Evolutionary conservation across 23 tunicate genomes (phyloP).

Genomic region (Diplosoma virens): DNA sequence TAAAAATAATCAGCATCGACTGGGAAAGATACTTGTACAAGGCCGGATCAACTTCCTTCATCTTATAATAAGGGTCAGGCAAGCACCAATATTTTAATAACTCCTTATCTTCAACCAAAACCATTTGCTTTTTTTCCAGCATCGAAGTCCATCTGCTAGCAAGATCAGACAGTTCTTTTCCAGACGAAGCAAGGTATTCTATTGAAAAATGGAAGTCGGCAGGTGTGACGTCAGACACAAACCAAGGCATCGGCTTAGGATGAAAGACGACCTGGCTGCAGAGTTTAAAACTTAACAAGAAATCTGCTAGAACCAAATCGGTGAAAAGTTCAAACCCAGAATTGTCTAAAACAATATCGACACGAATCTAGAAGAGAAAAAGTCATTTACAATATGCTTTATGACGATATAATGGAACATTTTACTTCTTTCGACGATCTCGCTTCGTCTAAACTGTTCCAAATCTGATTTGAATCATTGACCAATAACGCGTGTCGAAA

Average conservation of each 20-base stretch:
- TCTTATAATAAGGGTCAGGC: slow-evolving; percentile 46
- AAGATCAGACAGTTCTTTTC: not conserved
- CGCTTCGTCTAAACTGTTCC: slow-evolving; percentile 18
- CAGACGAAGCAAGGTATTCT: not conserved
- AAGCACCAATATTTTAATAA: slow-evolving; percentile 51
- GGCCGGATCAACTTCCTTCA: slow-evolving; percentile 28
- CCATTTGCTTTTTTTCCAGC: slow-evolving; percentile 19
- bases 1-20: slow-evolving; percentile 52
- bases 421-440: not conserved
- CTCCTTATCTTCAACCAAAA: slow-evolving; percentile 24
- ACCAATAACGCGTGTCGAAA: slow-evolving; percentile 30
- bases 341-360: slow-evolving; percentile 83
- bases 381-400: too few species aligned
- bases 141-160: slow-evolving; percentile 23
- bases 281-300: slow-evolving; percentile 40
- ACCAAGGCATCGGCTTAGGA: slow-evolving; percentile 87
- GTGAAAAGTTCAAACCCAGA: slow-evolving; percentile 79
- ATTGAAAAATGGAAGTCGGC: slow-evolving; percentile 45
- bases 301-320: slow-evolving; percentile 71
- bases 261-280: slow-evolving; percentile 47
- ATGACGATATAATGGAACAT: too few species aligned
- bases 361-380: slow-evolving; percentile 29
- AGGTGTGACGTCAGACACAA: slow-evolving; percentile 81
- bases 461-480: slow-evolving; percentile 36
- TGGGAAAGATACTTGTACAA: slow-evolving; percentile 30